Base-by-base conservation (phyloP, 2,888 invertebrate genomes). In the Scotopteryx bipunctaria region DNA sequence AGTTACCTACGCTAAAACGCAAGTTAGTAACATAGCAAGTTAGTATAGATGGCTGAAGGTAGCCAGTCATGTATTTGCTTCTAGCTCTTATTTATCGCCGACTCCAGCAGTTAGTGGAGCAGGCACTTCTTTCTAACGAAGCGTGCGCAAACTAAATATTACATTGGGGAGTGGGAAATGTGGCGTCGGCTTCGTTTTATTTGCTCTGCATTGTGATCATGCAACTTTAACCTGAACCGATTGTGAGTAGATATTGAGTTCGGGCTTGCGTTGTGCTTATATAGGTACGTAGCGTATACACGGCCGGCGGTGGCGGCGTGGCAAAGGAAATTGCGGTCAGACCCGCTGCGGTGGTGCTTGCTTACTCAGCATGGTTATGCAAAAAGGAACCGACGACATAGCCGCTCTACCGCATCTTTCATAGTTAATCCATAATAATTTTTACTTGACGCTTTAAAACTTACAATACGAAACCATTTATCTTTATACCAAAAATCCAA, bases 171-270 rank as follows among this genome's bases (percentile, higher is more conserved):
- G 70, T 66, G 67, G 68, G 69, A 76, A 79, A 72, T 70, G 71
- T 72, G 75, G 69, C 69, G 56, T 64, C 61, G 63, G 72, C 57
- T 66, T 67, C 74, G 68, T 61, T 73, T 80, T 84, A 80, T 86
- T 86, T 76, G 72, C 69, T 81, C 78, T 79, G 80, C 77, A 81
- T 80, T 84, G 81, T 82, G 78, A 80, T 81, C 81, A 81, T 83
- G 76, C 81, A 84, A 85, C 71, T 85, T 86, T 84, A 83, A 84
- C 82, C 73, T 73, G 74, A 76, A 71, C 74, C 75, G 69, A 80
- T 81, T 81, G 79, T 78, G 67, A 73, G 73, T 73, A 69, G 78
- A 84, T 85, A 83, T 83, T 74, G 78, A 73, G 75, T 71, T 63
- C 65, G 65, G 64, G 48, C 68, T 69, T 70, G 63, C 69, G 70